Percentiles rank a stretch among this genome's conserved stretches.
These are phyloP conservation scores for Phalloptychus januarius DNA, from an alignment of 2,797 vertebrate species.

Conservation along the genomic window DNA sequence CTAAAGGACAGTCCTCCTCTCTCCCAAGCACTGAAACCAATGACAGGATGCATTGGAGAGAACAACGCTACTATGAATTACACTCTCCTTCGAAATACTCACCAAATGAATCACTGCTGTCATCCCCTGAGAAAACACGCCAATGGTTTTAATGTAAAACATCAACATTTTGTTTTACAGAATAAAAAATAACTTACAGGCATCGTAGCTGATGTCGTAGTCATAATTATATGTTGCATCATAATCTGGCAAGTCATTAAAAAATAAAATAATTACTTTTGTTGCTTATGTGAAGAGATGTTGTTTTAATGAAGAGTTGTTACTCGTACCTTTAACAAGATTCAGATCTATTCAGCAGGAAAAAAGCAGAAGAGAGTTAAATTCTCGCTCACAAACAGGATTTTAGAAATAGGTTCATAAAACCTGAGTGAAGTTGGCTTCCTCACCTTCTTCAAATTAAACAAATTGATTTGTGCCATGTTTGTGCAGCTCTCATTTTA, in stretches of 20 bases:
- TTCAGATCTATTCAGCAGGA: slow-evolving; percentile 71
- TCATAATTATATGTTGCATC: slow-evolving; percentile 79
- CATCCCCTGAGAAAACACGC: slow-evolving; percentile 63
- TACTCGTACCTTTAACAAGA: slow-evolving; percentile 72
- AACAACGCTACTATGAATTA: no score
- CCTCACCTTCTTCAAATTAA: no score
- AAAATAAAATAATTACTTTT: neutral
- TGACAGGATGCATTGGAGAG: slow-evolving; percentile 24
- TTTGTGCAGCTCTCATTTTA: no score
- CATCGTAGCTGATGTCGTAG: slow-evolving; percentile 73
- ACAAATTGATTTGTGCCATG: no score
- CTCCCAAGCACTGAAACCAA: slow-evolving; percentile 56
- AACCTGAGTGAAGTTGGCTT: neutral
- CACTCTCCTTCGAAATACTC: slow-evolving; percentile 5
- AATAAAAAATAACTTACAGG: slow-evolving; percentile 70
- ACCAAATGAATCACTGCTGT: slow-evolving; percentile 62
- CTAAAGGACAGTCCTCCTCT: slow-evolving; percentile 53
- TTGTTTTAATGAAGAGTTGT: neutral
- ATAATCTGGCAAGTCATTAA: slow-evolving; percentile 66
- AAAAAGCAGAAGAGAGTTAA: neutral
- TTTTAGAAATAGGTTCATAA: neutral
- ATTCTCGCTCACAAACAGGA: neutral
- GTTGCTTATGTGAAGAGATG: neutral
- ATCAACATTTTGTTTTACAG: neutral
- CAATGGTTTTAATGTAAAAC: neutral